These are phyloP conservation scores for Pseudobourletiella spinata DNA, from an alignment of 1,140 invertebrate species.

Conservation along the genomic window DNA sequence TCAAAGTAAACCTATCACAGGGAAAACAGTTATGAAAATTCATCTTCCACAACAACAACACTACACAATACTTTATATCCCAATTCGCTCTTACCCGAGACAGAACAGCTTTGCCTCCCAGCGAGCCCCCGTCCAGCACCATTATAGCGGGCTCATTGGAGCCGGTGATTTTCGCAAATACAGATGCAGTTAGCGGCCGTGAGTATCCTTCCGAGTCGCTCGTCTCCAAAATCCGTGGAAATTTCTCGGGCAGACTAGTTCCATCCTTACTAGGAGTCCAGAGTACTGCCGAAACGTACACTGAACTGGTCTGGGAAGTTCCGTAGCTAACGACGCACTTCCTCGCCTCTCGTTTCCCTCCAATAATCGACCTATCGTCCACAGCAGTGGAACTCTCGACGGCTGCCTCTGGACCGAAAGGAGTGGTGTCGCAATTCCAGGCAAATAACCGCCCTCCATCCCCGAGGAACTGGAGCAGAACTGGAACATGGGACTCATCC, in stretches of 20 bases:
- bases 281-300: not conserved
- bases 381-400: not conserved
- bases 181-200: conserved; percentile 28
- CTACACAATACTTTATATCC: not conserved
- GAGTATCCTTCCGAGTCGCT: conserved; percentile 34
- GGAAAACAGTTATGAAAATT: not conserved
- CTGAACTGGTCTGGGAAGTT: conserved; percentile 9
- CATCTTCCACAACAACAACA: not conserved
- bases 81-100: conserved; percentile 19
- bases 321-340: conserved; percentile 17
- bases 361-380: not conserved
- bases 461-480: conserved; percentile 31
- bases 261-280: conserved; percentile 20
- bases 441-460: conserved; percentile 30
- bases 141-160: conserved; percentile 14
- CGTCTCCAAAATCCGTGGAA: conserved; percentile 27
- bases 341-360: not conserved
- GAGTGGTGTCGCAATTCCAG: conserved; percentile 29
- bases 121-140: conserved; percentile 28
- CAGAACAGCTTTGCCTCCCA: conserved; percentile 33
- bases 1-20: conserved; percentile 29
- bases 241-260: conserved; percentile 16
- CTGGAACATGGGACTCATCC: conserved; percentile 6
- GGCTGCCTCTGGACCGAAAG: conserved; percentile 19
- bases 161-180: conserved; percentile 24